Base-by-base conservation (phyloP, 2,888 invertebrate genomes). In the Petrolisthes cinctipes region DNA sequence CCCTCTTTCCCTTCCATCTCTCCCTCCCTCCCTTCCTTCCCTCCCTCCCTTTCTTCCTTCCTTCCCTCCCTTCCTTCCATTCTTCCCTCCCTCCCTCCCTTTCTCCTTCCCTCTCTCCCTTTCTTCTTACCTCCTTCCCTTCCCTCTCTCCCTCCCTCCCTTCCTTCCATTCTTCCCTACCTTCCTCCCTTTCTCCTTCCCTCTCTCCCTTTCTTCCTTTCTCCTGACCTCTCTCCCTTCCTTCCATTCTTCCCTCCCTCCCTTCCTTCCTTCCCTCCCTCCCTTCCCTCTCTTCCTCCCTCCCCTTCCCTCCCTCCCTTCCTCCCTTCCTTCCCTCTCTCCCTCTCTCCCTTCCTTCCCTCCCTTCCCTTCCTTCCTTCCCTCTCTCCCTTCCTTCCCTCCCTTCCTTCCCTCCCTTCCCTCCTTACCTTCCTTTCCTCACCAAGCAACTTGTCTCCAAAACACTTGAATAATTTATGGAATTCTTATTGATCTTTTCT, bases 391-490 rank as follows among this genome's bases (percentile, higher is more conserved):
- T 17, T 2, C 17, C 61, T 17, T 3, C 73, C 73, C 2, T 37
- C 37, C 76, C 5, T 51, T 5, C 37, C 76, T 14, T 37, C 37
- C 61, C 9, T 17, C 4, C 17, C 17, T 61, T 17, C 17, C 17
- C 61, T 17, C 61, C 61, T 17, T 61, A 11, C 61, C 17, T 17
- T 3, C 61, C 61, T 17, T 61, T 17, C 17, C 61, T 61, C 61
- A 61, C 61, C 61, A 61, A 61, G 61, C 61, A 61, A 61, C 61
- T 61, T 61, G 61, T 61, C 61, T 61, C 61, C 61, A 61, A 61
- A 61, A 61, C 61, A 61, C 61, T 61, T 61, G 61, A 61, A 61
- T 61, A 11, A 61, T 61, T 61, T 61, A 61, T 61, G 61, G 61
- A 61, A 0, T 37, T 1, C 37, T 37, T 37, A 61, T 61, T 61